Evolutionary conservation across 2,888 invertebrate species (phyloP), one percentile per base, ranked within the genome.

Genomic region (Athalia rosae): DNA sequence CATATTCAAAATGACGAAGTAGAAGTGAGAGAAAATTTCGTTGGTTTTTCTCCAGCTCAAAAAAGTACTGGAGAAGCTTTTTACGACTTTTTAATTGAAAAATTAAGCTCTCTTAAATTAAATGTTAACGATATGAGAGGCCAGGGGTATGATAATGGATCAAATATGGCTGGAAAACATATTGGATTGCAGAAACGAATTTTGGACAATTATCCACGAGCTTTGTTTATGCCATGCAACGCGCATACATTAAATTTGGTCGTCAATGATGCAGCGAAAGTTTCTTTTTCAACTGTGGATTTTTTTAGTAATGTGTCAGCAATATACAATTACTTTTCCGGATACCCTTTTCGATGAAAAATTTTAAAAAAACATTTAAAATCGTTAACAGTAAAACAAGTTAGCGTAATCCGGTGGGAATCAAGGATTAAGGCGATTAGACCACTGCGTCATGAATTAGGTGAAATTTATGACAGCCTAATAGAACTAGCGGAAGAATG

Each of bases 341-440:
- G 77, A 43, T 80, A 79, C 11, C 79, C 80, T 15, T 80, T 80
- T 76, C 78, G 81, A 64, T 83, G 82, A 80, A 71, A 74, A 8
- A 15, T 82, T 43, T 77, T 81, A 58, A 78, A 73, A 58, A 79
- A 77, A 63, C 58, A 82, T 48, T 76, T 82, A 58, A 53, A 58
- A 61, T 71, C 58, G 76, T 77, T 81, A 63, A 82, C 80, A 28
- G 69, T 82, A 61, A 83, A 83, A 71, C 79, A 81, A 63, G 50
- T 81, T 41, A 76, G 79, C 74, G 76, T 80, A n/a, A 83, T 80
- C 47, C 67, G 82, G 71, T 82, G 82, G 82, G 66, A 76, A 76
- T 80, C 79, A 67, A 77, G 79, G 63, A 79, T 83, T 66, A 79
- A 82, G 15, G 81, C 80, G 13, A 59, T 82, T 58, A 81, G 80